These are phyloP conservation scores for Tonatia bakeri DNA, from an alignment of 2,113 vertebrate genomes.

Conservation along the genomic window DNA sequence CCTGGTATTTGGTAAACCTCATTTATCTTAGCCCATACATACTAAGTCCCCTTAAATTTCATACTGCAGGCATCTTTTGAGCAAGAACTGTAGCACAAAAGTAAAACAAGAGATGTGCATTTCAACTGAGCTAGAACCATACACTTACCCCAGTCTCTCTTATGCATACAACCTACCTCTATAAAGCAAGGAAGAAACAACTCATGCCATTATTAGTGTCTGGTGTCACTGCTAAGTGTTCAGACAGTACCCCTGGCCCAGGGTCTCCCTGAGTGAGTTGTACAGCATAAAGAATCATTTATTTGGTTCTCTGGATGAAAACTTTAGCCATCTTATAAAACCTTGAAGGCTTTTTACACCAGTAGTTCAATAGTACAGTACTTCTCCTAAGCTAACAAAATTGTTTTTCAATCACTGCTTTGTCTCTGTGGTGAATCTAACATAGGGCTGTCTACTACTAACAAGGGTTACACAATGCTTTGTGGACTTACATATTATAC, in stretches of 20 bases:
- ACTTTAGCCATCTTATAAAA: conserved; percentile 35
- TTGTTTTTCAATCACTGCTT: conserved; percentile 47
- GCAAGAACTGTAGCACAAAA: conserved; percentile 42
- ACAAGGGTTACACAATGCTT: conserved; percentile 1
- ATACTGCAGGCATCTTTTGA: not conserved
- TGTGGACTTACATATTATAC: not conserved
- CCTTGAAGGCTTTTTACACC: conserved; percentile 17
- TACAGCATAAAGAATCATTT: not conserved
- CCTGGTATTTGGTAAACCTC: conserved; percentile 12
- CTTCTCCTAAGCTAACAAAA: conserved; percentile 33
- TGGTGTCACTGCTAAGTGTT: not conserved
- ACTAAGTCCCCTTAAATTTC: conserved; percentile 18
- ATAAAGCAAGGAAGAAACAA: conserved; percentile 32
- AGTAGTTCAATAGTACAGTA: not conserved
- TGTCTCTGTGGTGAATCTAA: conserved; percentile 37
- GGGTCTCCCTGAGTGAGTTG: not conserved
- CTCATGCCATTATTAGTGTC: not conserved
- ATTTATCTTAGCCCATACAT: conserved; percentile 32
- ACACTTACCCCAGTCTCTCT: not conserved
- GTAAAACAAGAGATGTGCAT: conserved; percentile 3
- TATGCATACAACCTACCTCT: not conserved
- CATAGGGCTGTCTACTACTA: not conserved
- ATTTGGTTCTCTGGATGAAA: conserved; percentile 24
- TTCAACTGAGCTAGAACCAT: conserved; percentile 28
- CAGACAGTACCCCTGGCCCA: not conserved